Conservation (phyloP, 2,797 vertebrate genomes). For the Miichthys miiuy region DNA sequence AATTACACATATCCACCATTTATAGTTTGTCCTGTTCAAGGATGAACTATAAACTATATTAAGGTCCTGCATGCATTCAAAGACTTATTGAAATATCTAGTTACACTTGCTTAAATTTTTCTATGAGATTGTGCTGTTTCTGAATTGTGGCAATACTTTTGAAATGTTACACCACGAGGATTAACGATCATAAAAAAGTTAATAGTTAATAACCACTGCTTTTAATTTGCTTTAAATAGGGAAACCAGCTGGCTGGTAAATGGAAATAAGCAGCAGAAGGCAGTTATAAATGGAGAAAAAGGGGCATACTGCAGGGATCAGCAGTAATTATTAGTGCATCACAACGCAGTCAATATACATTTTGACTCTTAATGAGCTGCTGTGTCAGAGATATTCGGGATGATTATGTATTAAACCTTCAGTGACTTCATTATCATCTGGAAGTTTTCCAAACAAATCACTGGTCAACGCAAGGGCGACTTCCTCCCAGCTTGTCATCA, state of each 20-base stretch:
- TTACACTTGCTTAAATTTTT: background rate
- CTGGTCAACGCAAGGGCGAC: conserved; percentile 17
- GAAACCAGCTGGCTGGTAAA: conserved; percentile 14
- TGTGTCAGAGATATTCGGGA: conserved; percentile 14
- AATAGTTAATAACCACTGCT: background rate
- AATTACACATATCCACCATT: no score
- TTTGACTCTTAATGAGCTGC: conserved; percentile 35
- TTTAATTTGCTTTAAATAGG: conserved; percentile 28
- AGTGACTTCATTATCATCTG: conserved; percentile 6
- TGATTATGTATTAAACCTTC: conserved; percentile 9
- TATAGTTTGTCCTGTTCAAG: no score
- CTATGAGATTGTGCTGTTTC: background rate
- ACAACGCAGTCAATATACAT: conserved; percentile 11
- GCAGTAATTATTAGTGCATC: conserved; percentile 26
- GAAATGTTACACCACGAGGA: background rate
- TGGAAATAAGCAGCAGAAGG: conserved; percentile 11
- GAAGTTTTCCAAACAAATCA: conserved; percentile 29
- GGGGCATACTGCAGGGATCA: conserved; percentile 18
- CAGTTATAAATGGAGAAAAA: conserved; percentile 6
- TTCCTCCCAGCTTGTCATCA: conserved; percentile 14
- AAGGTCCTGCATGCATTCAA: no score
- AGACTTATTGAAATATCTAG: no score
- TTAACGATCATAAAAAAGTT: conserved; percentile 2
- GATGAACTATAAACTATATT: no score
- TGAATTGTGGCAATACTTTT: background rate